Conservation (phyloP, 2,888 invertebrate species). For the Andrena bicolor region DNA sequence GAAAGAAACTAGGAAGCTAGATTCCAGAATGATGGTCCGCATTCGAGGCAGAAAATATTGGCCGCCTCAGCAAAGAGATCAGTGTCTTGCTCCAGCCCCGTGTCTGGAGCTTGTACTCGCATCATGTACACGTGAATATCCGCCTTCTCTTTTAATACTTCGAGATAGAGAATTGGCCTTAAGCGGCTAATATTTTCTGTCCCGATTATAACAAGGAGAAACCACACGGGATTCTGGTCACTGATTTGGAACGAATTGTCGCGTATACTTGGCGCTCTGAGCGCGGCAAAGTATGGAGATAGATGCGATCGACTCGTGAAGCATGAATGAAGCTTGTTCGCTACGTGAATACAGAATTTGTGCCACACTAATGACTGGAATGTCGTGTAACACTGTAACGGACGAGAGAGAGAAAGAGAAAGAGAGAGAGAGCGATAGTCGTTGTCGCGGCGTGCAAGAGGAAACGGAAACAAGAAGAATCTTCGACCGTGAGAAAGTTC, state of each 20-base stretch:
- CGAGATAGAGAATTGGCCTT: neutral
- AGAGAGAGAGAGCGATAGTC: too few relatives aligned
- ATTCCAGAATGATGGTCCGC: neutral
- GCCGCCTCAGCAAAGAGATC: neutral
- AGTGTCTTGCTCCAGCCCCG: neutral
- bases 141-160: too few relatives aligned
- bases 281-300: neutral
- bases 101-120: neutral
- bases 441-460: neutral
- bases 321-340: neutral
- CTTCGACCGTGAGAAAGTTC: slow-evolving; percentile 43
- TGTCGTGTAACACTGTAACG: neutral
- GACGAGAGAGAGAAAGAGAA: neutral
- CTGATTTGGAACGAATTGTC: neutral
- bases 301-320: neutral
- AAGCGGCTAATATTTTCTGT: neutral
- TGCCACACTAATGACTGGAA: neutral
- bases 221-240: neutral
- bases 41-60: neutral
- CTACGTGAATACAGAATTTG: neutral
- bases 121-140: neutral
- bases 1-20: neutral
- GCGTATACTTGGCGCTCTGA: neutral
- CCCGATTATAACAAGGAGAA: neutral
- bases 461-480: neutral